Evolutionary conservation across 2,888 invertebrate species (phyloP).

Genomic region (Epirrhoe tristata): DNA sequence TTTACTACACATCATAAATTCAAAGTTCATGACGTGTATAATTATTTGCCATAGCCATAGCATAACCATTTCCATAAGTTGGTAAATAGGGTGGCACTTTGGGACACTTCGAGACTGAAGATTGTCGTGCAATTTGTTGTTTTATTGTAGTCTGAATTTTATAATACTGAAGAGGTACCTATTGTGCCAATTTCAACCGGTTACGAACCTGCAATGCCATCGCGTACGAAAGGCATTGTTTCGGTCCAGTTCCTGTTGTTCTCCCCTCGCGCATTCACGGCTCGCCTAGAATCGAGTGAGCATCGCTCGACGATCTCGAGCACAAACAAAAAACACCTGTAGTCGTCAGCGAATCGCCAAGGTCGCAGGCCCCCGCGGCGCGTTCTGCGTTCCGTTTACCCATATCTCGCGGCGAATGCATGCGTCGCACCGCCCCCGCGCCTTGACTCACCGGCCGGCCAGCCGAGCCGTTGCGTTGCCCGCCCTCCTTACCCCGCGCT

Average conservation of each 20-base stretch:
- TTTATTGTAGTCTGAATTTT: background rate
- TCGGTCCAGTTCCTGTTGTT: conserved; percentile 70
- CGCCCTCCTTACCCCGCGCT: conserved; percentile 50
- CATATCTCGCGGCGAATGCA: conserved; percentile 83
- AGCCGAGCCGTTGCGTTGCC: conserved; percentile 50
- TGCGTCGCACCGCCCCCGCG: conserved; percentile 71
- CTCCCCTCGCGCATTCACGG: conserved; percentile 56
- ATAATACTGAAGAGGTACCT: background rate
- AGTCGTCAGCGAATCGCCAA: conserved; percentile 81
- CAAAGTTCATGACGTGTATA: conserved; percentile 36
- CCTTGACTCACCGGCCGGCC: conserved; percentile 68
- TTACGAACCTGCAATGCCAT: conserved; percentile 38
- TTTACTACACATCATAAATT: conserved; percentile 45
- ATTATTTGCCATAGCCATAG: conserved; percentile 17
- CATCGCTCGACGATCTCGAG: conserved; percentile 69
- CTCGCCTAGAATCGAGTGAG: conserved; percentile 55
- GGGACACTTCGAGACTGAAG: background rate
- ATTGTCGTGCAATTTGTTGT: background rate
- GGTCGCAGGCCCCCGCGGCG: conserved; percentile 80
- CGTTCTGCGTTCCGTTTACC: conserved; percentile 82
- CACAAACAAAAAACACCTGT: conserved; percentile 84
- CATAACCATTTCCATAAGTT: conserved; percentile 2
- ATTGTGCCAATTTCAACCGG: conserved; percentile 16
- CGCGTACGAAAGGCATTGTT: conserved; percentile 61
- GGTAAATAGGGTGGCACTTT: background rate